These are phyloP conservation scores for Lottia scabra DNA, from an alignment of 2,888 invertebrate genomes.

Conservation along the genomic window DNA sequence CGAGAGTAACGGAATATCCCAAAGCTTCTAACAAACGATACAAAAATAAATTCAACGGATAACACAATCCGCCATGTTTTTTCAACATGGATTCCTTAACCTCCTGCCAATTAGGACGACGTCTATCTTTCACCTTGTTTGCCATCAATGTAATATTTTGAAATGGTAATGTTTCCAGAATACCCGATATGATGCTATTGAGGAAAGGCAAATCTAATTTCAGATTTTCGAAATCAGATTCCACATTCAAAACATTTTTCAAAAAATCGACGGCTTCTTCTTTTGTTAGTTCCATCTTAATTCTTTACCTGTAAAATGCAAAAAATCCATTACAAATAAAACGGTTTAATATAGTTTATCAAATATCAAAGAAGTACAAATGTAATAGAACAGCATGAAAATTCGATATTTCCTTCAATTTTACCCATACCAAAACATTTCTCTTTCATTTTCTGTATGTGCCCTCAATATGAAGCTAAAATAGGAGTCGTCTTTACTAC, in stretches of 20 bases:
- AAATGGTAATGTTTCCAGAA: conserved; percentile 21
- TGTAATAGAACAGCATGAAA: too few species aligned
- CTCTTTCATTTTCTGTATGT: too few species aligned
- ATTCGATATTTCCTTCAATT: too few species aligned
- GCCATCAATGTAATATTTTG: neutral
- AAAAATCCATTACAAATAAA: too few species aligned
- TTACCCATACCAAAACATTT: too few species aligned
- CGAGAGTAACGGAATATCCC: neutral
- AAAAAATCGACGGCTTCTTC: conserved; percentile 31
- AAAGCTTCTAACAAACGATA: neutral
- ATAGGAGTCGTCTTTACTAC: too few species aligned
- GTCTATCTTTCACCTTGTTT: neutral
- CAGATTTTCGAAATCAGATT: conserved; percentile 14
- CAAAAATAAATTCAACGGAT: neutral
- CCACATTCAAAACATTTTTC: conserved; percentile 18
- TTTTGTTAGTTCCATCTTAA: conserved; percentile 26
- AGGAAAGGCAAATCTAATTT: conserved; percentile 22
- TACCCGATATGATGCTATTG: conserved; percentile 19
- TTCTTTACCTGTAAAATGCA: too few species aligned
- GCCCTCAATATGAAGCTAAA: too few species aligned
- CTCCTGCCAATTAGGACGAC: neutral
- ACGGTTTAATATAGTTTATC: too few species aligned
- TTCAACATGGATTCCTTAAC: neutral
- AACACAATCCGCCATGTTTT: neutral
- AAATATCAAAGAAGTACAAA: too few species aligned